These are phyloP conservation scores for Apostichopus californicus DNA, from an alignment of 35 echinoderm and acorn worm species.

Conservation along the genomic window DNA sequence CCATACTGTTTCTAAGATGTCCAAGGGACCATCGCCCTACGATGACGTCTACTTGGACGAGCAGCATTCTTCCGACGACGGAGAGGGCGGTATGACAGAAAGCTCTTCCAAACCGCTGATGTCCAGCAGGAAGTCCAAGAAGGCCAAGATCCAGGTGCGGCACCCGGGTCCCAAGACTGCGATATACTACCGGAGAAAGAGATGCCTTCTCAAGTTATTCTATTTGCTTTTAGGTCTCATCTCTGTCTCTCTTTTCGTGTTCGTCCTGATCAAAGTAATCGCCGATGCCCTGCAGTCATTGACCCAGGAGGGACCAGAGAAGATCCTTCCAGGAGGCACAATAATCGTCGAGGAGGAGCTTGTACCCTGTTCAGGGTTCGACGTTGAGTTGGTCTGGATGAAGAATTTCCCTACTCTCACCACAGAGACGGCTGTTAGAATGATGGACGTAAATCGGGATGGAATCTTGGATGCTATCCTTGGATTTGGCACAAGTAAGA, in stretches of 20 bases:
- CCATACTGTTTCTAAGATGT: slow-evolving; percentile 19
- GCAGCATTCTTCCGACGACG: slow-evolving; percentile 68
- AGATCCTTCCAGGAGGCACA: not conserved
- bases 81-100: slow-evolving; percentile 37
- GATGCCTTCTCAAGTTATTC: slow-evolving; percentile 59
- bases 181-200: slow-evolving; percentile 62
- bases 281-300: slow-evolving; percentile 49
- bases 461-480: slow-evolving; percentile 82
- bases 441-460: slow-evolving; percentile 88
- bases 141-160: slow-evolving; percentile 28
- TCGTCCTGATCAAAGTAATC: slow-evolving; percentile 69
- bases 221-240: slow-evolving; percentile 64
- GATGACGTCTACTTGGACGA: slow-evolving; percentile 85
- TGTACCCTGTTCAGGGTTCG: slow-evolving; percentile 68
- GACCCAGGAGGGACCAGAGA: not conserved
- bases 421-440: slow-evolving; percentile 77
- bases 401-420: slow-evolving; percentile 75
- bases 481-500: slow-evolving; percentile 87
- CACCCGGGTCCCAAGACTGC: slow-evolving; percentile 33
- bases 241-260: slow-evolving; percentile 56
- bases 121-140: slow-evolving; percentile 56
- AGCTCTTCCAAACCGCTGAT: slow-evolving; percentile 69
- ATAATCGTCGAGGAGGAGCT: not conserved
- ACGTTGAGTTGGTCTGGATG: slow-evolving; percentile 82
- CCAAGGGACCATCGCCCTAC: slow-evolving; percentile 64